A percentile compares a stretch with the other conserved stretches of the same genome.
These are phyloP conservation scores for Hippocampus barbouri DNA, from an alignment of 2,113 vertebrate species.

Conservation along the genomic window DNA sequence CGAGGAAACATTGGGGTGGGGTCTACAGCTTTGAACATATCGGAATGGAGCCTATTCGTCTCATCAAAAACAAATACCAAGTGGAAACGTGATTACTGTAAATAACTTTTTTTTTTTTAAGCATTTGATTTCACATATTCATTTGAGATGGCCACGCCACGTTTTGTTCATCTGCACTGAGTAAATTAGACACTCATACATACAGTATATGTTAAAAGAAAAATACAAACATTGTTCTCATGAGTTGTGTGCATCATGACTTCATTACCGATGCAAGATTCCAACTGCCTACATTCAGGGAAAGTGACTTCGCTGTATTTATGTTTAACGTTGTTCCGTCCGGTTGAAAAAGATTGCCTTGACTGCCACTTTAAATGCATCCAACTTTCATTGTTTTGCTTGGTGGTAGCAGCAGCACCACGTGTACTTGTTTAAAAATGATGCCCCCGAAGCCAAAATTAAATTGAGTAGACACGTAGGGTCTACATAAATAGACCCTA, in stretches of 20 bases:
- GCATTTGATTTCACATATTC: not conserved
- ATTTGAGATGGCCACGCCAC: not conserved
- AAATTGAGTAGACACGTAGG: too few relatives aligned
- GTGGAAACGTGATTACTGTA: not conserved
- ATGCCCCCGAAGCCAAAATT: too few relatives aligned
- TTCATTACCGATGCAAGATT: not conserved
- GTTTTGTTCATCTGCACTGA: not conserved
- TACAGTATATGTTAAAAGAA: not conserved
- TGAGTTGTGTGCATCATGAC: not conserved
- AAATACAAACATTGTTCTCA: not conserved
- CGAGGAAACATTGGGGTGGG: not conserved
- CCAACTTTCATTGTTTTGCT: not conserved
- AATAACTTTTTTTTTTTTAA: not conserved
- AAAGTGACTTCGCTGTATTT: not conserved
- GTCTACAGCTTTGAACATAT: not conserved
- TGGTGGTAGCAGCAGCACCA: too few relatives aligned
- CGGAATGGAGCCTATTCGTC: not conserved
- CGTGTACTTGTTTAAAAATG: not conserved
- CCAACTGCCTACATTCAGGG: not conserved
- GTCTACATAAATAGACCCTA: too few relatives aligned
- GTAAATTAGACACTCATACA: not conserved
- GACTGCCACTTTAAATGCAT: not conserved
- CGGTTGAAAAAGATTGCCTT: constrained; percentile 1
- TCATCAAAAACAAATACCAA: not conserved
- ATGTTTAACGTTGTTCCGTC: constrained; percentile 9